Percentiles rank a stretch among this genome's conserved stretches.
Evolutionary conservation across 1,140 invertebrate species (phyloP).

Genomic region (Batillaria attramentaria): DNA sequence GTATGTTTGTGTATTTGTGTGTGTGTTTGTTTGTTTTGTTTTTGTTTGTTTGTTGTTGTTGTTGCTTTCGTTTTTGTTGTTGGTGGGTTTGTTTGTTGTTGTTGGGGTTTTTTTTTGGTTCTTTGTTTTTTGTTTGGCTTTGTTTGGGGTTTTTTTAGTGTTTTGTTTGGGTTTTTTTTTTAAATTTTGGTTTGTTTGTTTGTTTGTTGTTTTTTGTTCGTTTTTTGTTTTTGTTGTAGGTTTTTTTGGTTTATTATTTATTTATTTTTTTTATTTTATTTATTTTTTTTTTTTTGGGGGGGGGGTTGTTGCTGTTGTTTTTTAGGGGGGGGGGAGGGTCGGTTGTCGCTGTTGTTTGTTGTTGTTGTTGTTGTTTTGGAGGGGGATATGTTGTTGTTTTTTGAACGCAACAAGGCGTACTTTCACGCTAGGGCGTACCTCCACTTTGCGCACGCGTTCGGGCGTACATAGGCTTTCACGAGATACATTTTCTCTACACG

Average conservation of each 20-base stretch:
- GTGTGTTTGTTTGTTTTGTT: too few relatives aligned
- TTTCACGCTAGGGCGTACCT: not conserved
- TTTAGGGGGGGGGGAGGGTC: too few relatives aligned
- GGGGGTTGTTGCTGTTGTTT: not conserved
- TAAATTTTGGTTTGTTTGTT: not conserved
- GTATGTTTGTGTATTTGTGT: too few relatives aligned
- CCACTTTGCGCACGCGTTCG: too few relatives aligned
- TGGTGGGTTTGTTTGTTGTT: too few relatives aligned
- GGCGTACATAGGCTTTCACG: too few relatives aligned
- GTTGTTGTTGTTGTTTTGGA: too few relatives aligned
- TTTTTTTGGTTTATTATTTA: not conserved
- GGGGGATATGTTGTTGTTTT: not conserved
- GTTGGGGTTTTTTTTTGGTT: not conserved
- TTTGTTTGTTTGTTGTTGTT: too few relatives aligned
- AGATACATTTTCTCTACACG: too few relatives aligned
- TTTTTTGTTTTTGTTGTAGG: not conserved
- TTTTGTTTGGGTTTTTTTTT: not conserved
- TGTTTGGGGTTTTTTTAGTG: not conserved
- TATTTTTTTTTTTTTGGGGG: not conserved
- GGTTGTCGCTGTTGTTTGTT: too few relatives aligned
- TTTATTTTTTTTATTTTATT: not conserved
- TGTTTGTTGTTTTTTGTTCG: not conserved
- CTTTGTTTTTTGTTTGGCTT: not conserved
- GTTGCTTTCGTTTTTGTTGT: too few relatives aligned
- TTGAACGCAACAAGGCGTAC: not conserved